A percentile compares a stretch with the other conserved stretches of the same genome.
These are phyloP conservation scores for Dolichoris vasculosae DNA, from an alignment of 1,140 invertebrate genomes.

Conservation along the genomic window DNA sequence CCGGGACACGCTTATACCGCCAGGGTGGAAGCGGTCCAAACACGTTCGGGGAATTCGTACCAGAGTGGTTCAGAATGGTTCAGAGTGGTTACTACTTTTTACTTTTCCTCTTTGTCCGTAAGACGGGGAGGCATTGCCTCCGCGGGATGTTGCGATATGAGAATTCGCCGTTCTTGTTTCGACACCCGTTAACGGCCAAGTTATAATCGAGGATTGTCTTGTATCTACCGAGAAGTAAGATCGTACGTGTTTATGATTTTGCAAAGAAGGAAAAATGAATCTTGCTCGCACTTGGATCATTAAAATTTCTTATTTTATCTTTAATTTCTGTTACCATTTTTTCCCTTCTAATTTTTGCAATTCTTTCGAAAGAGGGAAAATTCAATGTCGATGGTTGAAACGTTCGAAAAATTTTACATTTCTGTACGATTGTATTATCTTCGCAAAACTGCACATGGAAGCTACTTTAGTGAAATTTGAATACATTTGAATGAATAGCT, in stretches of 20 bases:
- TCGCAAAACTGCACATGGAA: neutral
- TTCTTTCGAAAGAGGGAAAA: neutral
- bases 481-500: neutral
- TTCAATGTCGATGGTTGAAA: neutral
- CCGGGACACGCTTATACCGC: too few species aligned
- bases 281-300: too few species aligned
- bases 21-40: neutral
- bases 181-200: neutral
- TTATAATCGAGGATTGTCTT: conserved; percentile 16
- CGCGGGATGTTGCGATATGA: conserved; percentile 8
- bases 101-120: neutral
- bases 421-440: neutral
- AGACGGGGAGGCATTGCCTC: neutral
- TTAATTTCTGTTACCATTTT: neutral
- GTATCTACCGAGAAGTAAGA: neutral
- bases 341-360: neutral
- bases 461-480: conserved; percentile 4
- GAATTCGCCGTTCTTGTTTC: conserved; percentile 23
- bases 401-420: neutral
- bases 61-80: too few species aligned
- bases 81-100: too few species aligned
- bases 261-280: too few species aligned
- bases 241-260: neutral
- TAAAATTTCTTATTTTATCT: neutral
- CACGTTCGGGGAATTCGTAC: neutral